Evolutionary conservation across 1,140 invertebrate genomes (phyloP).

Genomic region (Drosophila bocqueti): DNA sequence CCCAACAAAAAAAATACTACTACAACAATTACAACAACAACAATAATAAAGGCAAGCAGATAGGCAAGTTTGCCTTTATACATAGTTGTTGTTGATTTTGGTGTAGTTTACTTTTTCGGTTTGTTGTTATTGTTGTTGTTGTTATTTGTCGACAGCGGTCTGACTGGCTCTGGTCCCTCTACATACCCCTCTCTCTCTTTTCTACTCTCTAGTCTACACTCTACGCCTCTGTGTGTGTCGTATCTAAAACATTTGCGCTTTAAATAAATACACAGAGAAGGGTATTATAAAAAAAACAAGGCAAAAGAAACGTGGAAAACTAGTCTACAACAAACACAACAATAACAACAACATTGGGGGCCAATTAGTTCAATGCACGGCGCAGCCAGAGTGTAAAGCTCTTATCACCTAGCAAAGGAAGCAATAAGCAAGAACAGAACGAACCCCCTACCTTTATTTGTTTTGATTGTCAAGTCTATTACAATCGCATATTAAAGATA

Average conservation of each 20-base stretch:
- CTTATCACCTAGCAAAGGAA: constrained; percentile 31
- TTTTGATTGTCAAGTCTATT: constrained; percentile 16
- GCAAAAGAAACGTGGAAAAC: constrained; percentile 57
- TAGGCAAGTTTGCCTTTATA: constrained; percentile 76
- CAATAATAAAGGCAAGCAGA: constrained; percentile 52
- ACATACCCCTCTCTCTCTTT: not conserved
- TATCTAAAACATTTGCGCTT: constrained; percentile 84
- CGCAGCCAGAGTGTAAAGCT: constrained; percentile 45
- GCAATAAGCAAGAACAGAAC: constrained; percentile 15
- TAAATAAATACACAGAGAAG: constrained; percentile 80
- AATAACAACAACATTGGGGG: constrained; percentile 41
- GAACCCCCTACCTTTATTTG: constrained; percentile 21
- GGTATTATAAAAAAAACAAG: constrained; percentile 65
- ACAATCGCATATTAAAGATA: constrained; percentile 7
- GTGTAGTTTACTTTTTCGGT: constrained; percentile 52
- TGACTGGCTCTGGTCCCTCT: constrained; percentile 42
- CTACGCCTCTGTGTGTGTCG: constrained; percentile 58
- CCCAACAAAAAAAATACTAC: constrained; percentile 24
- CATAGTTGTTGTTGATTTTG: constrained; percentile 49
- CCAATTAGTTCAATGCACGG: constrained; percentile 81
- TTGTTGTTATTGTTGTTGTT: constrained; percentile 38
- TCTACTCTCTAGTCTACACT: not conserved
- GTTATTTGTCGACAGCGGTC: constrained; percentile 50
- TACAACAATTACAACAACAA: constrained; percentile 18
- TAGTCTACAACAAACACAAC: constrained; percentile 46